Base-by-base conservation (phyloP, 2,888 invertebrate species). In the Dicyrtoma fusca region DNA sequence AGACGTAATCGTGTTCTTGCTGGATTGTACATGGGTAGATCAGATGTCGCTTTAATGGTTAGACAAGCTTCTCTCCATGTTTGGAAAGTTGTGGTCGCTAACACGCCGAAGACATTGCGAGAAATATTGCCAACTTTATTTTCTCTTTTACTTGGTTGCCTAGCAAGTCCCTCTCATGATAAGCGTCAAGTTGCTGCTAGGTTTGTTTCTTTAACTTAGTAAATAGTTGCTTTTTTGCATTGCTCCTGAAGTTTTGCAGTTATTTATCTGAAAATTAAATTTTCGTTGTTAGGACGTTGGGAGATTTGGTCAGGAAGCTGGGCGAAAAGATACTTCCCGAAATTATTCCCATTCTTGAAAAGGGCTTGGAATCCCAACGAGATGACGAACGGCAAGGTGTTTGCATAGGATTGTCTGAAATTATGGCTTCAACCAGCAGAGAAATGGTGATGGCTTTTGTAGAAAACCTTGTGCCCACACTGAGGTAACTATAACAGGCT, bases 81-180 rank as follows among this genome's bases (percentile, higher is more conserved):
- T 0, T 99, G 99, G 99, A 99, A 99, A 87, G 94, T 98, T 79
- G 96, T 99, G 1, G 98, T 99, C 1, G 94, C 97, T 0, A 98
- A 99, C 84, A 99, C 98, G 0, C 98, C 98, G 0, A 89, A 95
- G 83, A 98, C 98, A 0, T 86, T 99, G 57, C 88, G 95, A 75
- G 98, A 98, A 87, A 97, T 99, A 82, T 86, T 99, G 77, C 95
- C 96, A 6, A 95, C 96, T 0, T 86, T 99, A 59, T 99, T 99
- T 85, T 89, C 92, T 14, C 86, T 98, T 65, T 85, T 99, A 75
- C 86, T 99, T 69, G 94, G 96, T 64, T 97, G 97, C 84, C 87
- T 99, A 78, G 97, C 98, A 1, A 96, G 95, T 82, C 94, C 94
- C 64, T 96, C 95, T 84, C 94, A 92, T 82, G 98, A 98, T 84